Evolutionary conservation across 2,888 invertebrate species (phyloP).

Genomic region (Volucella zonaria): DNA sequence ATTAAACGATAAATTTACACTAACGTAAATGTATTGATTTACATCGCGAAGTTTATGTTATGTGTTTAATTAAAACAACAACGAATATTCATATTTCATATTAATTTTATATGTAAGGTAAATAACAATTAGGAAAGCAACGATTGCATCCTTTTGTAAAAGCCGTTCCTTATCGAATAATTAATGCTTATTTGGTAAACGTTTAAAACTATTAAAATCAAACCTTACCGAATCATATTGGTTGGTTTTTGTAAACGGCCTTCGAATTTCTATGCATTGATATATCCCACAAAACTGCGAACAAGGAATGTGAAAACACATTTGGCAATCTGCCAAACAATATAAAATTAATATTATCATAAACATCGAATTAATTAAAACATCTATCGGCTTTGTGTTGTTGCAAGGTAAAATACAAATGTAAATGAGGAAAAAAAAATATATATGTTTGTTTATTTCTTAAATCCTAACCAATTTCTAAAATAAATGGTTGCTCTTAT

Average conservation of each 20-base stretch:
- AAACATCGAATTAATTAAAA: slow-evolving; percentile 71
- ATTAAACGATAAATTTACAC: too few species aligned
- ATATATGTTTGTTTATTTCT: too few species aligned
- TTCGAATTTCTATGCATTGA: slow-evolving; percentile 64
- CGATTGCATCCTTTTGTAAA: not conserved
- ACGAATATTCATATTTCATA: too few species aligned
- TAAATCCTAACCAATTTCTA: too few species aligned
- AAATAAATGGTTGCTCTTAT: too few species aligned
- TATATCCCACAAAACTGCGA: slow-evolving; percentile 66
- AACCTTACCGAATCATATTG: slow-evolving; percentile 70
- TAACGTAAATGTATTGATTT: too few species aligned
- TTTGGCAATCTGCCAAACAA: slow-evolving; percentile 74
- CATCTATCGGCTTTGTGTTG: slow-evolving; percentile 34
- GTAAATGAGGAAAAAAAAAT: too few species aligned
- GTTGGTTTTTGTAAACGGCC: slow-evolving; percentile 51
- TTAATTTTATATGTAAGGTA: too few species aligned
- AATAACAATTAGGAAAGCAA: too few species aligned
- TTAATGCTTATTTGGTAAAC: not conserved
- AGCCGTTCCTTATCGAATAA: not conserved
- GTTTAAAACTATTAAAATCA: not conserved
- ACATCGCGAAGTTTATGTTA: too few species aligned
- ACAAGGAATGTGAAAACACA: slow-evolving; percentile 75
- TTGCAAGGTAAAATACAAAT: too few species aligned
- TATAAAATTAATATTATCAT: slow-evolving; percentile 65
- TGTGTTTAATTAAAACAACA: too few species aligned